These are phyloP conservation scores for Hirundichthys speculiger DNA, from an alignment of 2,113 vertebrate species.

Conservation along the genomic window DNA sequence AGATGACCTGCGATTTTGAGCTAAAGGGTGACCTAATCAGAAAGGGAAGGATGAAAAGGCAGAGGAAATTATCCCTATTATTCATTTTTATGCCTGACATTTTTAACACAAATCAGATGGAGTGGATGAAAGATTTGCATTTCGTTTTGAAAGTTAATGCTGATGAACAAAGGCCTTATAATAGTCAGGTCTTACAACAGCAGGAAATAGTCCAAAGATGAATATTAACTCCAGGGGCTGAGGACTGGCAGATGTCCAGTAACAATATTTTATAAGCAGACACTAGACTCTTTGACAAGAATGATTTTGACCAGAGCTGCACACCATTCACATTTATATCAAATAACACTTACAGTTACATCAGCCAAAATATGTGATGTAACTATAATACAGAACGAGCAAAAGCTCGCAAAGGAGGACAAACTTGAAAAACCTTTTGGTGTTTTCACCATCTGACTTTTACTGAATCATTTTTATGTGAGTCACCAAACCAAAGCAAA, in stretches of 20 bases:
- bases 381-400: too few relatives aligned
- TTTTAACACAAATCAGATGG: slow-evolving; percentile 45
- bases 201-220: slow-evolving; percentile 32
- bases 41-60: not conserved
- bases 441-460: not conserved
- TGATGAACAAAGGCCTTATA: slow-evolving; percentile 18
- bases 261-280: slow-evolving; percentile 40
- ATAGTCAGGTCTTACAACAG: slow-evolving; percentile 26
- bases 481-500: slow-evolving; percentile 2
- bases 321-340: too few relatives aligned
- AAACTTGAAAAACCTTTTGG: too few relatives aligned
- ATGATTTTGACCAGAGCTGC: too few relatives aligned
- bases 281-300: not conserved
- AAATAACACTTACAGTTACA: too few relatives aligned
- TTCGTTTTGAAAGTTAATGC: slow-evolving; percentile 41
- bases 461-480: not conserved
- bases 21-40: slow-evolving; percentile 21
- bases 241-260: slow-evolving; percentile 32
- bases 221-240: slow-evolving; percentile 29
- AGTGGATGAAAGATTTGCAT: slow-evolving; percentile 32
- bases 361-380: too few relatives aligned
- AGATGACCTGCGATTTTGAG: slow-evolving; percentile 30
- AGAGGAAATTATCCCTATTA: slow-evolving; percentile 9
- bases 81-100: slow-evolving; percentile 2
- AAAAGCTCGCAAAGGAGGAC: too few relatives aligned